phyloP scores from a whole-genome alignment of 2,113 vertebrate genomes.

The Oryctolagus cuniculus region mOryCun1.1 NC_091435.1:107003001-107003500 shows the following conservation, averaged over 20 bases:
- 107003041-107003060: too few relatives aligned
- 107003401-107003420: not conserved
- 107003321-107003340: slow-evolving; percentile 55
- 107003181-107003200: slow-evolving; percentile 43
- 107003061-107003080: slow-evolving; percentile 77
- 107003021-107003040: too few relatives aligned
- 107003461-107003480: slow-evolving; percentile 49
- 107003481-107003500: not conserved
- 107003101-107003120: slow-evolving; percentile 83
- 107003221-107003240: slow-evolving; percentile 64
- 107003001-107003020: too few relatives aligned
- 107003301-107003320: not conserved
- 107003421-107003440: not conserved
- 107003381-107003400: not conserved
- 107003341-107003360: slow-evolving; percentile 14
- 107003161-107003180: slow-evolving; percentile 60
- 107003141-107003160: slow-evolving; percentile 59
- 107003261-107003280: not conserved
- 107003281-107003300: slow-evolving; percentile 1
- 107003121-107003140: slow-evolving; percentile 52
- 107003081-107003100: slow-evolving; percentile 80
- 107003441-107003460: not conserved
- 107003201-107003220: slow-evolving; percentile 42
- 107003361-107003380: not conserved
- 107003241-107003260: slow-evolving; percentile 12